phyloP scores from a whole-genome alignment of 2,888 invertebrate species.

The Lepidonotus clava region DNA sequence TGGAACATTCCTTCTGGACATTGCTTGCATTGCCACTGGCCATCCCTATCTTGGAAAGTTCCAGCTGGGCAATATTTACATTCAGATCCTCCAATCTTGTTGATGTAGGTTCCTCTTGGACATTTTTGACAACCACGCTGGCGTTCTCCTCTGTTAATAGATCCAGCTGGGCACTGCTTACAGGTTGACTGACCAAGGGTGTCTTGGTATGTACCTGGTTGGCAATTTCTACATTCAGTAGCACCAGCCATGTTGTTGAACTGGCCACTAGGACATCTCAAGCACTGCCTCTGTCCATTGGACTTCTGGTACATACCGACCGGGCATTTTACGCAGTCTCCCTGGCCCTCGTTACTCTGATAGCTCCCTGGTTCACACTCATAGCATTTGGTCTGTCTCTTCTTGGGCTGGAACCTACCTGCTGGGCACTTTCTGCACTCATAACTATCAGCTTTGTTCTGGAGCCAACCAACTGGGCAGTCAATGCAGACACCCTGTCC shows the following conservation, averaged over 20 bases:
- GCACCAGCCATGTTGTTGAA: neutral
- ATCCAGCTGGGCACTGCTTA: neutral
- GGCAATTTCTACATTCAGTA: neutral
- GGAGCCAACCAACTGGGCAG: neutral
- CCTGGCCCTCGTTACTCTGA: neutral
- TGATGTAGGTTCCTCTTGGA: neutral
- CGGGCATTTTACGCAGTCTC: neutral
- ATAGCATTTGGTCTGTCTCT: neutral
- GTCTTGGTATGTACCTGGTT: neutral
- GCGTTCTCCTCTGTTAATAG: neutral
- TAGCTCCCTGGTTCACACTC: neutral
- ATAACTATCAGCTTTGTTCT: neutral
- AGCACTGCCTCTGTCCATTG: neutral
- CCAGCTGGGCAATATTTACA: neutral
- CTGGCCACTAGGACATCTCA: neutral
- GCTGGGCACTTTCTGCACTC: neutral
- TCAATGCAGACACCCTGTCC: neutral
- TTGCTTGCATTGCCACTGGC: neutral
- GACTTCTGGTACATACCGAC: neutral
- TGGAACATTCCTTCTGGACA: neutral
- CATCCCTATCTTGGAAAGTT: neutral
- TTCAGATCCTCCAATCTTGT: neutral
- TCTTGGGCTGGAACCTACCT: neutral
- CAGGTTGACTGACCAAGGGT: neutral
- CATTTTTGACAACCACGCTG: slow-evolving; percentile 4